Conservation (phyloP, 2,113 vertebrate species). For the Oreochromis tanganicae region DNA sequence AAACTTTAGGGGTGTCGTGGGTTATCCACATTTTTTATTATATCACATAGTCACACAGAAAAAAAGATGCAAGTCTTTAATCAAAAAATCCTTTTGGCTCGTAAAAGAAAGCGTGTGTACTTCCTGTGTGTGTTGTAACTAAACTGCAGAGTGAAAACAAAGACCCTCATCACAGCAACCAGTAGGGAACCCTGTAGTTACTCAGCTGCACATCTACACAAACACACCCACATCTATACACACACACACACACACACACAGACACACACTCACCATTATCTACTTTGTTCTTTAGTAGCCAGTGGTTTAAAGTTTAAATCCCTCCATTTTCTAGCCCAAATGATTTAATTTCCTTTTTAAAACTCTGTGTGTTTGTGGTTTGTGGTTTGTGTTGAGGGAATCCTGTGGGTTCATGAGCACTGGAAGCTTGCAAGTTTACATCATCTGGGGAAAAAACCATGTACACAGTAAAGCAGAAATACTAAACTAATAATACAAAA, state of each 20-base stretch:
- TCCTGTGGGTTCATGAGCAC: neutral
- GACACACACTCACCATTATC: neutral
- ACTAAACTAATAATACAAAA: neutral
- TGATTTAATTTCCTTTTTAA: neutral
- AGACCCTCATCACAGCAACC: slow-evolving; percentile 25
- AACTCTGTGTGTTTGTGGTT: neutral
- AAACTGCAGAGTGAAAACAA: slow-evolving; percentile 39
- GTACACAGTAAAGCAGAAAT: neutral
- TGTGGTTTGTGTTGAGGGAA: neutral
- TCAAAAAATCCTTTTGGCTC: neutral
- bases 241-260: neutral
- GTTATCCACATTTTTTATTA: neutral
- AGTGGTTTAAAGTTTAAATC: neutral
- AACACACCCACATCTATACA: neutral
- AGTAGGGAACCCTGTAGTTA: slow-evolving; percentile 27
- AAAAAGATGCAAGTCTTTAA: neutral
- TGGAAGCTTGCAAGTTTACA: neutral
- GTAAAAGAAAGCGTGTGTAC: slow-evolving; percentile 6
- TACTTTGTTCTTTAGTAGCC: neutral
- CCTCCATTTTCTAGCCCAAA: neutral
- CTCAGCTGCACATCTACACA: slow-evolving; percentile 11
- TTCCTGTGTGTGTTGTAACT: slow-evolving; percentile 25
- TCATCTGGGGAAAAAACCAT: neutral
- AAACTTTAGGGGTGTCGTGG: neutral
- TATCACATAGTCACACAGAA: neutral